Conservation (phyloP, 2,888 invertebrate species). For the Incurvaria masculella region DNA sequence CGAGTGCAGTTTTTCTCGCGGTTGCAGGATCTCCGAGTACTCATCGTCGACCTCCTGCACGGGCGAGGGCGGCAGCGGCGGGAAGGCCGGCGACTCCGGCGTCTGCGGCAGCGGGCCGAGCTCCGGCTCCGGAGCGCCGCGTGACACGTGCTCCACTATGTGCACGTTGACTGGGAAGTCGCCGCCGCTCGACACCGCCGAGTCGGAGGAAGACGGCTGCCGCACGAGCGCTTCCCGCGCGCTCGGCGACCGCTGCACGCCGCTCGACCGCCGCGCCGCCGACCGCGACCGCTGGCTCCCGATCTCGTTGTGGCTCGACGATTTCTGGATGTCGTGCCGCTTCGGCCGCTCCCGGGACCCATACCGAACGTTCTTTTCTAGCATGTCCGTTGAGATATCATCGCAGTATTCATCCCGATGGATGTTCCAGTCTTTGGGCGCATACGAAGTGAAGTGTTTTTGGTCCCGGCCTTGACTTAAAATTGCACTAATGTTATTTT, state of each 20-base stretch:
- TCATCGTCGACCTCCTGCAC: constrained; percentile 77
- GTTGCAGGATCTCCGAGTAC: constrained; percentile 63
- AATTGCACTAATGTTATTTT: constrained; percentile 69
- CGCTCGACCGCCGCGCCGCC: constrained; percentile 53
- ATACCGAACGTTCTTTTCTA: constrained; percentile 51
- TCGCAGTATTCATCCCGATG: constrained; percentile 57
- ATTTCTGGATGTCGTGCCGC: constrained; percentile 58
- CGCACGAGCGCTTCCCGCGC: constrained; percentile 63
- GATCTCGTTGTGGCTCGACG: constrained; percentile 61
- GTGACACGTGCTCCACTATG: constrained; percentile 59
- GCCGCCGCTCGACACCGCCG: constrained; percentile 51
- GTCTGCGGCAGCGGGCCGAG: constrained; percentile 49
- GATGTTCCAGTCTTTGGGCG: constrained; percentile 57
- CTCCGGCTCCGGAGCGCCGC: constrained; percentile 42
- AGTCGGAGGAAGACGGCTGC: constrained; percentile 50
- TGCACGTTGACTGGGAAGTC: constrained; percentile 64
- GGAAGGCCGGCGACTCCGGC: constrained; percentile 58
- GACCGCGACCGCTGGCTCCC: constrained; percentile 51
- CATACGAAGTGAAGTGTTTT: constrained; percentile 50
- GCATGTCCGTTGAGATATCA: constrained; percentile 50
- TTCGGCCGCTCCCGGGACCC: constrained; percentile 54
- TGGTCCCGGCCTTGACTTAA: constrained; percentile 58
- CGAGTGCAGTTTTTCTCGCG: constrained; percentile 47
- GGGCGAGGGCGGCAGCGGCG: constrained; percentile 80
- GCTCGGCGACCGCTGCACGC: constrained; percentile 72